Evolutionary conservation across 2,888 invertebrate genomes (phyloP).

Genomic region (Coelinius sp.): DNA sequence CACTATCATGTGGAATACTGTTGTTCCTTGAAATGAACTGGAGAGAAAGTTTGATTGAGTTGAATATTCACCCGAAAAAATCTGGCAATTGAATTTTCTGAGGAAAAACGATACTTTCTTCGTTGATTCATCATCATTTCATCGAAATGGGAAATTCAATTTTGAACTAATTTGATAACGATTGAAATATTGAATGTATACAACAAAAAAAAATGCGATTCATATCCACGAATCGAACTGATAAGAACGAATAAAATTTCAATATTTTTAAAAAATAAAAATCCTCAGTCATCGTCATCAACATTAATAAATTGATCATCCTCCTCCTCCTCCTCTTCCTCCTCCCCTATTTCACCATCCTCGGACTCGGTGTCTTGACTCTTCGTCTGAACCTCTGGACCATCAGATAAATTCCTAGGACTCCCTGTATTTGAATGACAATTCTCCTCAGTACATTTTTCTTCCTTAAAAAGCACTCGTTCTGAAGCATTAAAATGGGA

Average conservation of each 20-base stretch:
- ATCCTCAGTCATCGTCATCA: neutral
- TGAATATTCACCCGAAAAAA: too few species aligned
- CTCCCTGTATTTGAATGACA: constrained; percentile 20
- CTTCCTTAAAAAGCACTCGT: constrained; percentile 10
- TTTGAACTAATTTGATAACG: too few species aligned
- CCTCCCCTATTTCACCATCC: neutral
- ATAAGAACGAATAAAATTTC: neutral
- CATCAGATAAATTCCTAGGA: constrained; percentile 10
- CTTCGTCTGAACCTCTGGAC: constrained; percentile 18
- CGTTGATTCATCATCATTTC: too few species aligned
- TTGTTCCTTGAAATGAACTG: too few species aligned
- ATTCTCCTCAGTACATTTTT: constrained; percentile 12
- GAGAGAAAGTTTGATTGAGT: too few species aligned
- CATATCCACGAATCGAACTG: neutral
- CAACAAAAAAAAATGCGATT: neutral
- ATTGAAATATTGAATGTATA: too few species aligned
- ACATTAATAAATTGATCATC: constrained; percentile 28
- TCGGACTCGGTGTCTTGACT: neutral
- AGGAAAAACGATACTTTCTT: too few species aligned
- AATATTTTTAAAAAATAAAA: neutral
- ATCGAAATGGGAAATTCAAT: too few species aligned
- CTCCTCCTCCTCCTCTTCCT: constrained; percentile 24
- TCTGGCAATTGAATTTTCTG: too few species aligned
- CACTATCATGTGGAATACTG: too few species aligned
- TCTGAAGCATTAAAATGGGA: constrained; percentile 7